Conservation (phyloP, 2,113 vertebrate species). For the Serilophus lunatus region DNA sequence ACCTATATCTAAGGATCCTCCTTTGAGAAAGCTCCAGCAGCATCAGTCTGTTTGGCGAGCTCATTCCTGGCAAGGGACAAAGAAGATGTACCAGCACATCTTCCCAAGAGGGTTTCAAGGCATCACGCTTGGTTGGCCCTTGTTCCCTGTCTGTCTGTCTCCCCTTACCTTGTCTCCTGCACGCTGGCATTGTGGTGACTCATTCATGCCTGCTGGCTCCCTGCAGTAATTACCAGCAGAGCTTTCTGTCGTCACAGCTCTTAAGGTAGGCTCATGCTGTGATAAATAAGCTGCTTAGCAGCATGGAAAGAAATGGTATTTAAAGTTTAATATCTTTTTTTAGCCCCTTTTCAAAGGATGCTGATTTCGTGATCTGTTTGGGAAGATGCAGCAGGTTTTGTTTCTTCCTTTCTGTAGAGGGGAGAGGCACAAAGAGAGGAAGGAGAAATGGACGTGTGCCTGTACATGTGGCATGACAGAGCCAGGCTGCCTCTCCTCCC, state of each 20-base stretch:
- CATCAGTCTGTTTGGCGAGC: background rate
- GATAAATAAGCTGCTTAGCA: constrained; percentile 77
- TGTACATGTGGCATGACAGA: background rate
- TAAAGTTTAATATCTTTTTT: constrained; percentile 70
- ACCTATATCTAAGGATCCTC: background rate
- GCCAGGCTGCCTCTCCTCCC: background rate
- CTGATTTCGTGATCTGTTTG: constrained; percentile 53
- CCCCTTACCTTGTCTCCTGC: background rate
- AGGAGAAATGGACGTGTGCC: background rate
- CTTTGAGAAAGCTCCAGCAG: background rate
- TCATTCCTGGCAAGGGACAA: background rate
- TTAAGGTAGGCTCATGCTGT: constrained; percentile 72
- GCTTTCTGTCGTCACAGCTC: constrained; percentile 62
- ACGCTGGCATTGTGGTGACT: background rate
- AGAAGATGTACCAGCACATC: background rate
- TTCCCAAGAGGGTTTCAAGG: background rate
- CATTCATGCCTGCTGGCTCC: constrained; percentile 41
- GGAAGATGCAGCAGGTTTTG: constrained; percentile 29
- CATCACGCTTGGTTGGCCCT: background rate
- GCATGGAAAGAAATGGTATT: constrained; percentile 70
- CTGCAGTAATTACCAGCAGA: constrained; percentile 64
- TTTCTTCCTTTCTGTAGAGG: background rate
- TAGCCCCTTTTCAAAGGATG: constrained; percentile 58
- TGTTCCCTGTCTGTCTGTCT: background rate
- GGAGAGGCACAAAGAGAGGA: background rate